Conservation (phyloP, 2,797 vertebrate species). For the Sardinella longiceps region DNA sequence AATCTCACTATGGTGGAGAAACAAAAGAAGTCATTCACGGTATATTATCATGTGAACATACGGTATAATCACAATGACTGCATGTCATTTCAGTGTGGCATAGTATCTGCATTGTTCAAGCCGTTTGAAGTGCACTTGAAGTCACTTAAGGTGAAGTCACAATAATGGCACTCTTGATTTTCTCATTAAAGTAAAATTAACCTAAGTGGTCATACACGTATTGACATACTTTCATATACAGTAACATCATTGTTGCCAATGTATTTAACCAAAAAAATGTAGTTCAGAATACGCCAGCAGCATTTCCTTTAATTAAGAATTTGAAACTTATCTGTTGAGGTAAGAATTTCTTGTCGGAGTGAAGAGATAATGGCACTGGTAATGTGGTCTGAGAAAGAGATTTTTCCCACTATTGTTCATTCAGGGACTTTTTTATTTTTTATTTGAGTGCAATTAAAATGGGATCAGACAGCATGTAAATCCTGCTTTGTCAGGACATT, state of each 20-base stretch:
- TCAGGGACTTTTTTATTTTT: not conserved
- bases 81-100: not conserved
- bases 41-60: not conserved
- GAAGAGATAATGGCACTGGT: not conserved
- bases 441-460: not conserved
- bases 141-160: too few relatives aligned
- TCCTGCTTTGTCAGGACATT: not conserved
- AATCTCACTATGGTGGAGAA: not conserved
- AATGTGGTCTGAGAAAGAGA: slow-evolving; percentile 4
- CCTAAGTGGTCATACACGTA: too few relatives aligned
- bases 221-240: too few relatives aligned
- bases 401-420: not conserved
- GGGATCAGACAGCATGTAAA: not conserved
- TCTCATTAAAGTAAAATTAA: too few relatives aligned
- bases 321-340: not conserved
- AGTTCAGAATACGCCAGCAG: not conserved
- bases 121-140: not conserved
- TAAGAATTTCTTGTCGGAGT: not conserved
- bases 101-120: not conserved
- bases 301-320: not conserved
- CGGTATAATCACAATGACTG: not conserved
- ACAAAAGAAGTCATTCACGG: not conserved
- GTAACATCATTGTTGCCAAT: too few relatives aligned
- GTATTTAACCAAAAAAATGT: too few relatives aligned
- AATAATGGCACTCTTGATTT: too few relatives aligned